phyloP scores from a whole-genome alignment of 2,888 invertebrate genomes.

The Lasiommata megera region DNA sequence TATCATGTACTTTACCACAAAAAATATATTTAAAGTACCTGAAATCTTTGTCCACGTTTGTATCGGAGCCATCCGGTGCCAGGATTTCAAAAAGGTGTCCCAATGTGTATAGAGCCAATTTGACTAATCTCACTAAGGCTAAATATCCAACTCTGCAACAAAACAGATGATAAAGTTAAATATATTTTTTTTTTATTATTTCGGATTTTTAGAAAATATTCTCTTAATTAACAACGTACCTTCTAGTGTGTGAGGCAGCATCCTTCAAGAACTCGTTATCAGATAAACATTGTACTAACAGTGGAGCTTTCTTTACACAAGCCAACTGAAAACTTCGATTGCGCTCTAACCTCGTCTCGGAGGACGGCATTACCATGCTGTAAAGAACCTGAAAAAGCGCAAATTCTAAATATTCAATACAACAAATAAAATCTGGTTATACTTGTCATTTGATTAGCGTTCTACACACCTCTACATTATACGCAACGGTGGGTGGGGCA shows the following conservation, averaged over 20 bases:
- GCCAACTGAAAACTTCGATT: conserved; percentile 81
- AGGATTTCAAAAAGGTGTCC: conserved; percentile 88
- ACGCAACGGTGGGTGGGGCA: conserved; percentile 73
- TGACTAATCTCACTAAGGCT: conserved; percentile 92
- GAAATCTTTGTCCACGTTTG: conserved; percentile 61
- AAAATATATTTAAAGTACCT: conserved; percentile 44
- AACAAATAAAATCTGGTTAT: too few relatives aligned
- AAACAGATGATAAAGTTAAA: conserved; percentile 3
- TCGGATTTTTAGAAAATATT: not conserved
- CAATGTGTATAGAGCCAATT: conserved; percentile 92
- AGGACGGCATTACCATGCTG: conserved; percentile 94
- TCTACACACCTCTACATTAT: conserved; percentile 61
- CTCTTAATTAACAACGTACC: conserved; percentile 44
- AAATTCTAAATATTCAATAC: not conserved
- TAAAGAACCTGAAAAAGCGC: conserved; percentile 84
- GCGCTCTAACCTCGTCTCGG: conserved; percentile 88
- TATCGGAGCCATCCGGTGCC: conserved; percentile 75
- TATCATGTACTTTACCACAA: not conserved
- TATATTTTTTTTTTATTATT: too few relatives aligned
- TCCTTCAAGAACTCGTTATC: conserved; percentile 73
- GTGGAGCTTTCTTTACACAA: conserved; percentile 81
- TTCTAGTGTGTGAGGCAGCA: conserved; percentile 71
- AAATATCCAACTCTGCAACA: conserved; percentile 89
- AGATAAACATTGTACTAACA: conserved; percentile 71
- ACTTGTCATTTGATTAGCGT: not conserved